Conservation (phyloP, 1,140 invertebrate species). For the Cyclina sinensis region DNA sequence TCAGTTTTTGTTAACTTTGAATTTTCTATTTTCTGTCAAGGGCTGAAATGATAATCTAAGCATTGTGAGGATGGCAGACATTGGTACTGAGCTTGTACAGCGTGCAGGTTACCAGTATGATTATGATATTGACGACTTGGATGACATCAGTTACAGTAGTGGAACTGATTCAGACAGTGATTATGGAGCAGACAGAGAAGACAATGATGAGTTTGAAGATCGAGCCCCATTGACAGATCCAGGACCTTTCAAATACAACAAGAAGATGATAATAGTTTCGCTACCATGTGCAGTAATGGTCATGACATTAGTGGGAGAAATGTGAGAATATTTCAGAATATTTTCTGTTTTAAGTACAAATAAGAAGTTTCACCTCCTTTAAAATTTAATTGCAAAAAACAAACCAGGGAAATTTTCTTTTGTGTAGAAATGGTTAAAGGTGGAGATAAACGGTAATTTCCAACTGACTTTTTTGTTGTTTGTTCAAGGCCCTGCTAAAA, state of each 20-base stretch:
- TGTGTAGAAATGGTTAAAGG: too few relatives aligned
- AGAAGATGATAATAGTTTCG: conserved; percentile 57
- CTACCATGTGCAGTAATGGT: conserved; percentile 63
- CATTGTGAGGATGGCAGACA: neutral
- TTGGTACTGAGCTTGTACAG: conserved; percentile 38
- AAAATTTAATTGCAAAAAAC: too few relatives aligned
- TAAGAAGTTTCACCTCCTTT: neutral
- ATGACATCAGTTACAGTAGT: conserved; percentile 56
- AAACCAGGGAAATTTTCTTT: too few relatives aligned
- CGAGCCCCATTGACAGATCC: conserved; percentile 21
- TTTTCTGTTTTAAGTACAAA: neutral
- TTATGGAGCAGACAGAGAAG: conserved; percentile 61
- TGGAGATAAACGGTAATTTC: too few relatives aligned
- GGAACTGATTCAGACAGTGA: conserved; percentile 47
- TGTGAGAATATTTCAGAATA: conserved; percentile 17
- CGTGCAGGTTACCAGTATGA: conserved; percentile 43
- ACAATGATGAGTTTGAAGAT: conserved; percentile 64
- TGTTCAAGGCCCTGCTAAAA: too few relatives aligned
- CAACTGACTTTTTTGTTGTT: too few relatives aligned
- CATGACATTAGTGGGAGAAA: conserved; percentile 65
- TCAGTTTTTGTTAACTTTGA: too few relatives aligned
- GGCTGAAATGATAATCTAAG: too few relatives aligned
- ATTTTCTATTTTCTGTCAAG: too few relatives aligned
- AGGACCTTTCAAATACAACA: conserved; percentile 58
- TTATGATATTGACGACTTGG: conserved; percentile 49